Percentiles rank a stretch among this genome's conserved stretches.
These are phyloP conservation scores for Microcebus murinus DNA, from an alignment of 2,113 vertebrate genomes.

Conservation along the genomic window DNA sequence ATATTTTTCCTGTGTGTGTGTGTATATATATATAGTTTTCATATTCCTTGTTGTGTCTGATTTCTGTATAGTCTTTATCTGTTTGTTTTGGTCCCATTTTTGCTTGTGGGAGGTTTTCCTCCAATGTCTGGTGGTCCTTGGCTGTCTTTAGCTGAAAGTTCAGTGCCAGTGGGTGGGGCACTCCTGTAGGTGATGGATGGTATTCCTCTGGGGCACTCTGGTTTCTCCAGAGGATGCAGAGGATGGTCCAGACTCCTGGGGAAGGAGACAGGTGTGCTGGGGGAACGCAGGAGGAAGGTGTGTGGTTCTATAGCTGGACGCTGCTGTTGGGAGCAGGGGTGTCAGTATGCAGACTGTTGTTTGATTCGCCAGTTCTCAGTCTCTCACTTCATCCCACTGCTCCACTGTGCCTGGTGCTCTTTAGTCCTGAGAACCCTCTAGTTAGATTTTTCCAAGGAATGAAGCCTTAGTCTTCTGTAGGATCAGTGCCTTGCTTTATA, in stretches of 20 bases:
- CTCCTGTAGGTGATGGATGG: neutral
- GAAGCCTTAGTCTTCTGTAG: neutral
- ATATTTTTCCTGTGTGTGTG: too few relatives aligned
- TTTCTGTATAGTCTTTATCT: neutral
- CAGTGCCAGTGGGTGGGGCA: neutral
- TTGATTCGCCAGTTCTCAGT: neutral
- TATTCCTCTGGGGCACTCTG: neutral
- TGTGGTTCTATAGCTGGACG: neutral
- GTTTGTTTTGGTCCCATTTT: neutral
- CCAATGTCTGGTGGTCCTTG: neutral
- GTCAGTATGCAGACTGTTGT: neutral
- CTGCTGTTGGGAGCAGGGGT: rapidly evolving
- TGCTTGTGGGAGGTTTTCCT: neutral
- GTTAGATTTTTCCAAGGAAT: neutral
- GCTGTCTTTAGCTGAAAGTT: neutral
- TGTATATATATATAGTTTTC: neutral
- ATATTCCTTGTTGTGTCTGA: neutral
- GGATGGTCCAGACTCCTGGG: neutral
- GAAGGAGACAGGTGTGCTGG: neutral
- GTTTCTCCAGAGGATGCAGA: neutral
- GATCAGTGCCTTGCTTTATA: neutral
- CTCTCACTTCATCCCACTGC: neutral
- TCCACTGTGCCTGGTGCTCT: neutral
- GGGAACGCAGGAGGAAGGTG: rapidly evolving
- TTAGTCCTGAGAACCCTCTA: neutral